These are phyloP conservation scores for Ectropis grisescens DNA, from an alignment of 1,140 invertebrate species.

Conservation along the genomic window DNA sequence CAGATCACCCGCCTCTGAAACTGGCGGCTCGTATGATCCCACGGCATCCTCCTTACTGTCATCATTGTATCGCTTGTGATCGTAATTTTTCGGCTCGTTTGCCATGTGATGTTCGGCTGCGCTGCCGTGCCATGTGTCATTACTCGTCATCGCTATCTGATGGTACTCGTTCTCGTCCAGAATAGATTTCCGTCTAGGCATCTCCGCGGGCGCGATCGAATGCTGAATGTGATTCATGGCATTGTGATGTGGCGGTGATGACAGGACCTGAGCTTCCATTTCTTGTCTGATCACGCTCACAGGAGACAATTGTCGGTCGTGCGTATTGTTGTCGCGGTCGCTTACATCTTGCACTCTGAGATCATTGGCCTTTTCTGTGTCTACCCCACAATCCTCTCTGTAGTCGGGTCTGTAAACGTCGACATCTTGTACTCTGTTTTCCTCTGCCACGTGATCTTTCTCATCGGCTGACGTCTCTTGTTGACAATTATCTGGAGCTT, in stretches of 20 bases:
- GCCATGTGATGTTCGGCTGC: constrained; percentile 20
- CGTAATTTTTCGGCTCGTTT: constrained; percentile 31
- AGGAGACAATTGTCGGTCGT: too few species aligned
- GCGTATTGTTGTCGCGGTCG: too few species aligned
- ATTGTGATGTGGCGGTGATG: constrained; percentile 4
- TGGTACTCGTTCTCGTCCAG: constrained; percentile 16
- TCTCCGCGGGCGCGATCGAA: constrained; percentile 2
- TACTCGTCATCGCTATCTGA: constrained; percentile 22
- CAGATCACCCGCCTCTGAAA: constrained; percentile 32
- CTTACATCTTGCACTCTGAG: too few species aligned
- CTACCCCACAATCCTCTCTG: too few species aligned
- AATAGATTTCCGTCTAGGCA: background rate
- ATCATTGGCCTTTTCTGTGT: too few species aligned
- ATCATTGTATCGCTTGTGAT: constrained; percentile 28
- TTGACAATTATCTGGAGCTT: too few species aligned
- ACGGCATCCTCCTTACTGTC: constrained; percentile 34
- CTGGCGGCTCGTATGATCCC: constrained; percentile 38
- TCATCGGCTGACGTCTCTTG: too few species aligned
- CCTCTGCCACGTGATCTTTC: too few species aligned
- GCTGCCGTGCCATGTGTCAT: constrained; percentile 34
- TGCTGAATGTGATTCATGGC: constrained; percentile 7
- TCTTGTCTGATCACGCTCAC: too few species aligned
- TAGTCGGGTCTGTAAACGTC: too few species aligned
- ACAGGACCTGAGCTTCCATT: constrained; percentile 1
- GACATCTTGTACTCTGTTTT: too few species aligned